These are phyloP conservation scores for Desmophyllum pertusum DNA, from an alignment of 92 coral and sea anemone genomes.

Conservation along the genomic window DNA sequence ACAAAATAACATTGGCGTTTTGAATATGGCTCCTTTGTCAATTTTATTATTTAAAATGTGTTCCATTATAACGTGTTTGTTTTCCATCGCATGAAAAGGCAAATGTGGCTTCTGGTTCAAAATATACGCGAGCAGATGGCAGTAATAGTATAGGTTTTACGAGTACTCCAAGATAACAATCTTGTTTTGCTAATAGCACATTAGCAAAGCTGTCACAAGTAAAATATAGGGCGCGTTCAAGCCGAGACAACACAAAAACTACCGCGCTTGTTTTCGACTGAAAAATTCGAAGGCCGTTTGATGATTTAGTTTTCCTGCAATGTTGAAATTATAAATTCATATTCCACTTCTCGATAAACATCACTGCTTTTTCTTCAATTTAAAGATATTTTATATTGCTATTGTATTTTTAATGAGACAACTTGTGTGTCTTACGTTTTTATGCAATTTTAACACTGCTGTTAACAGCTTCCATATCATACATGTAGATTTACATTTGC, in stretches of 20 bases:
- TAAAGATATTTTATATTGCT: background rate
- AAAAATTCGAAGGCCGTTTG: background rate
- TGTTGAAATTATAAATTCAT: background rate
- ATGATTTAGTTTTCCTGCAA: background rate
- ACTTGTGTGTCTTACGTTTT: background rate
- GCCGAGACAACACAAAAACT: background rate
- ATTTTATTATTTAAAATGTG: background rate
- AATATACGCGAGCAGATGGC: slow-evolving; percentile 8
- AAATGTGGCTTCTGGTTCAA: background rate
- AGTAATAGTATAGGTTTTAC: background rate
- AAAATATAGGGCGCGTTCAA: background rate
- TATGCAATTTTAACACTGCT: background rate
- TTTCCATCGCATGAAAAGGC: slow-evolving; percentile 1
- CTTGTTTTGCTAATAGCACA: background rate
- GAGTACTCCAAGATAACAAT: background rate
- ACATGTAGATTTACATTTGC: background rate
- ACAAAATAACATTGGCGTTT: background rate
- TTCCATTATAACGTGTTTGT: slow-evolving; percentile 9
- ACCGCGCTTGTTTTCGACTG: background rate
- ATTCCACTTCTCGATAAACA: background rate
- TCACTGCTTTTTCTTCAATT: background rate
- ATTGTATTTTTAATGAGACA: background rate
- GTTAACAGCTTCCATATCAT: background rate
- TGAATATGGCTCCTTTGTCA: background rate
- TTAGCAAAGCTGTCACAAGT: background rate